Evolutionary conservation across 92 coral and sea anemone species (phyloP).

Genomic region (Actinostola sp.): DNA sequence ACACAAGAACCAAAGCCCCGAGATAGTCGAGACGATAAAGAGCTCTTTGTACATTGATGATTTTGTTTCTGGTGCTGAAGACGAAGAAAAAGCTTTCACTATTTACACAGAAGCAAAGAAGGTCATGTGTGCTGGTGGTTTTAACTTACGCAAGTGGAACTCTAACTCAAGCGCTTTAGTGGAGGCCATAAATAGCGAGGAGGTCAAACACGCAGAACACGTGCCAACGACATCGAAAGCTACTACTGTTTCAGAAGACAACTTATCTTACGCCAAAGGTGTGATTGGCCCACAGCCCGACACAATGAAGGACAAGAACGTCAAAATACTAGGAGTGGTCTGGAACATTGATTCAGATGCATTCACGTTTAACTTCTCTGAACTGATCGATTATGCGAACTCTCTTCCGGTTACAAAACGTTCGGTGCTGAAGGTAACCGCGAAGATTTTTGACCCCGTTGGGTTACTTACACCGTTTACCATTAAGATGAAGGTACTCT

Average conservation of each 20-base stretch:
- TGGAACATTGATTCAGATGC: slow-evolving; percentile 64
- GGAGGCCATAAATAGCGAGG: slow-evolving; percentile 6
- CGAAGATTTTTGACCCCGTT: slow-evolving; percentile 73
- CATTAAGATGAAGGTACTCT: slow-evolving; percentile 62
- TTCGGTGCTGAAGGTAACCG: slow-evolving; percentile 65
- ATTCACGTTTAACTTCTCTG: slow-evolving; percentile 40
- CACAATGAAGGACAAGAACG: not conserved
- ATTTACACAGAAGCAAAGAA: slow-evolving; percentile 32
- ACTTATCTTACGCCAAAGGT: slow-evolving; percentile 16
- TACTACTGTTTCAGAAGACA: slow-evolving; percentile 15
- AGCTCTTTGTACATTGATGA: slow-evolving; percentile 51
- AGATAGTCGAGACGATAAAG: slow-evolving; percentile 29
- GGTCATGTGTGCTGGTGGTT: slow-evolving; percentile 44
- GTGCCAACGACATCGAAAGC: not conserved
- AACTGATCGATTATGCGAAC: slow-evolving; percentile 39
- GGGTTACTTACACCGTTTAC: slow-evolving; percentile 67
- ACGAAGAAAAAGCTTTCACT: slow-evolving; percentile 29
- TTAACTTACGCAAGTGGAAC: slow-evolving; percentile 72
- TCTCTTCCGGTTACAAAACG: slow-evolving; percentile 63
- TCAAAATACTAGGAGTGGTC: slow-evolving; percentile 56
- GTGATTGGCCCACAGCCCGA: not conserved
- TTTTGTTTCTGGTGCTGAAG: slow-evolving; percentile 36
- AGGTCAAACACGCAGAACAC: not conserved
- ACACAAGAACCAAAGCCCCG: slow-evolving; percentile 17
- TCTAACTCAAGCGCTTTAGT: slow-evolving; percentile 28